Base-by-base conservation (phyloP, 2,888 invertebrate species). In the Mythimna vitellina region DNA sequence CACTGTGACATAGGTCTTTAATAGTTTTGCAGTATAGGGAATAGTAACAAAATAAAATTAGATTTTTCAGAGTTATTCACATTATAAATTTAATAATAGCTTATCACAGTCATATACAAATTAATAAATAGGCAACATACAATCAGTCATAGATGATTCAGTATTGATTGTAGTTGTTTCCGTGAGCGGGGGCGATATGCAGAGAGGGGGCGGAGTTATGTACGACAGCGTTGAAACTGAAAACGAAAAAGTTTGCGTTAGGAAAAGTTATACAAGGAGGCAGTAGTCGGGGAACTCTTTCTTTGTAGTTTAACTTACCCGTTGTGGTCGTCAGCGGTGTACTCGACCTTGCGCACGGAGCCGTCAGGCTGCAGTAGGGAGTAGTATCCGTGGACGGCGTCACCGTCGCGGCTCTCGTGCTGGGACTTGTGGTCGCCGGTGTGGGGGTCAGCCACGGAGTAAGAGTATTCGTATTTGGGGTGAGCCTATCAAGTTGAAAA, bases 361-460 rank as follows among this genome's bases (percentile, higher is more conserved):
- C 85, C 93, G 20, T 93, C 94, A 63, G 96, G 93, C 83, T 96
- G 95, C 78, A 94, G 92, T 49, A 97, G 91, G n/a, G 96, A 96
- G 92, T 97, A 97, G 90, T 96, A 96, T 60, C 97, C 97, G 88
- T 96, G 96, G 63, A 97, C 97, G 64, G 93, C 91, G 87, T 96
- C 96, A 38, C 96, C 96, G 83, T 96, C 96, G 87, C 95, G 93
- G 87, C 89, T 89, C 89, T 96, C 96, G 87, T 96, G 95, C 91
- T 96, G 96, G 67, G 93, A 92, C 90, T 97, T 97, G 91, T 96
- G 96, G 92, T 97, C 97, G n/a, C 96, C 97, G 81, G 96, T 96
- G 88, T 97, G 96, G 10, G 95, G 95, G 91, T 96, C 96, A 38
- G 95, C 90, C 76, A 96, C 96, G 80, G 96, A 96, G 92, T 96